These are phyloP conservation scores for Thaleichthys pacificus DNA, from an alignment of 2,797 vertebrate genomes.

Conservation along the genomic window DNA sequence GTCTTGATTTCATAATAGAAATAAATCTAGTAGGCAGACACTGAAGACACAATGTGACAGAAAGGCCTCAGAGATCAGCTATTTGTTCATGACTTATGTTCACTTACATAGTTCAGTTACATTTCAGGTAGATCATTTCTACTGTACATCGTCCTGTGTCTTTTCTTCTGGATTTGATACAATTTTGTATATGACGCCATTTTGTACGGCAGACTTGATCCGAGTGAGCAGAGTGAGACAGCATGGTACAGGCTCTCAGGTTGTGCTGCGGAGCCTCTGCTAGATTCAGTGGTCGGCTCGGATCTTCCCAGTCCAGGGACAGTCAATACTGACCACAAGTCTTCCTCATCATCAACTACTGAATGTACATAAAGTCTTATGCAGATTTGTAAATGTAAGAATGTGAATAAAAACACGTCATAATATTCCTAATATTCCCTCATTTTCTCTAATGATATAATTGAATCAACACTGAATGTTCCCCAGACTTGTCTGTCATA, in stretches of 20 bases:
- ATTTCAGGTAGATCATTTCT: not conserved
- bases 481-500: too few species aligned
- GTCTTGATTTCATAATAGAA: not conserved
- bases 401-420: conserved; percentile 63
- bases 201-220: conserved; percentile 17
- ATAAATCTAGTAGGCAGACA: not conserved
- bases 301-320: conserved; percentile 51
- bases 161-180: conserved; percentile 6
- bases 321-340: conserved; percentile 49
- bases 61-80: not conserved
- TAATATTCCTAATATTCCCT: conserved; percentile 4
- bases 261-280: conserved; percentile 25
- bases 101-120: not conserved
- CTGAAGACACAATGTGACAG: not conserved
- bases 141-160: not conserved
- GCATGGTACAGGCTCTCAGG: not conserved
- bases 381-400: conserved; percentile 62
- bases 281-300: conserved; percentile 22
- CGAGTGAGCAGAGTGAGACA: conserved; percentile 3
- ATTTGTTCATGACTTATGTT: not conserved
- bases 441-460: conserved; percentile 12
- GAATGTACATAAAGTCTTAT: conserved; percentile 67
- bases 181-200: conserved; percentile 5
- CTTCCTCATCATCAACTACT: conserved; percentile 70
- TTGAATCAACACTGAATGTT: too few species aligned